Base-by-base conservation (phyloP, 2,888 invertebrate genomes). In the Parelbella ahira region DNA sequence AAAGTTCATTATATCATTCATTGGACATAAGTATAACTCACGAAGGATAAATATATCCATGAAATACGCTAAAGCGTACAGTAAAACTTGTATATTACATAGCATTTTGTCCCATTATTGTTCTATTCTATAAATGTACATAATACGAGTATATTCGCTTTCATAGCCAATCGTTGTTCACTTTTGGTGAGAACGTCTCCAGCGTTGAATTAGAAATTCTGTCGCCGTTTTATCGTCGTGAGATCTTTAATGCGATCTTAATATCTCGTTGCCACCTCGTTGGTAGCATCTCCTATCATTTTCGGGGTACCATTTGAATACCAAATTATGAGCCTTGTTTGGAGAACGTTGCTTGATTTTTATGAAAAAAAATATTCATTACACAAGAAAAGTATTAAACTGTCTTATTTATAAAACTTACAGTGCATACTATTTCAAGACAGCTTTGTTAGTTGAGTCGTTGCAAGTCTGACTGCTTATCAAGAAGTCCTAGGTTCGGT, bases 231-330 rank as follows among this genome's bases (percentile, higher is more conserved):
- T 76, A 80, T 77, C 64, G 61, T 51, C 23, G 23, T 38, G 43
- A 52, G 49, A 60, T 65, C 64, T 58, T 69, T 78, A 79, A 80
- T 76, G 75, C 63, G 45, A 48, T 55, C 63, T 75, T 77, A 75
- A 77, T 76, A 75, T 72, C 67, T 53, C 37, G 62, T 76, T 70
- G 61, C 60, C 77, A 76, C 75, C 66, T 73, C 68, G 45, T 59
- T 47, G 46, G 45, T 47, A 42, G 47, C 37, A 48, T 48, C 50
- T 45, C 63, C 67, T 72, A 68, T 74, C 66, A 68, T 73, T 74
- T 71, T 62, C 64, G 54, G 60, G 63, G 64, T 60, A 51, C 53
- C 43, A 71, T 75, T 73, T 70, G 69, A 76, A 76, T 73, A 68
- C 55, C 52, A 63, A 69, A 64, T 60, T 44, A 44, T 3, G 10